Conservation (phyloP, 2,113 vertebrate species). For the Otolemur garnettii region DNA sequence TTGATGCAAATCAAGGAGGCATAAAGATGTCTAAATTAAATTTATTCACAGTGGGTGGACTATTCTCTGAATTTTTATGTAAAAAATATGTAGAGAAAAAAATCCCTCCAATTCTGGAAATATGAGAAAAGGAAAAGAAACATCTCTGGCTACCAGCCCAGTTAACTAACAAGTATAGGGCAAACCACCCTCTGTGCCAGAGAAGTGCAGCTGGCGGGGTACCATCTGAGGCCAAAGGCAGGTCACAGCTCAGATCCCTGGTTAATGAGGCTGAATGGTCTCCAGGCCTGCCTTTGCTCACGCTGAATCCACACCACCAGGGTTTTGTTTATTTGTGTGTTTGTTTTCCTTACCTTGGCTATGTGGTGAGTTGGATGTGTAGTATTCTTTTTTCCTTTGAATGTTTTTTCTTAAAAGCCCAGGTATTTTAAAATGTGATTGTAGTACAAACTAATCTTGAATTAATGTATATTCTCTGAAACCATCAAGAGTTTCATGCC, state of each 20-base stretch:
- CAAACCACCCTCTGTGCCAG: slow-evolving; percentile 63
- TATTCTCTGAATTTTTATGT: slow-evolving; percentile 85
- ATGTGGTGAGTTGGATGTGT: not conserved
- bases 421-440: slow-evolving; percentile 5
- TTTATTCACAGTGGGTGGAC: slow-evolving; percentile 87
- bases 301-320: not conserved
- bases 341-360: not conserved
- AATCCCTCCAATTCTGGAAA: slow-evolving; percentile 78
- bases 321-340: not conserved
- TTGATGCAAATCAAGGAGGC: slow-evolving; percentile 82
- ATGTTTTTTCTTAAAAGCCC: not conserved
- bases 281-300: slow-evolving; percentile 2
- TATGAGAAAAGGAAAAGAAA: slow-evolving; percentile 79
- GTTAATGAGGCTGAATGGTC: slow-evolving; percentile 68
- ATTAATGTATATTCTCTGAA: not conserved
- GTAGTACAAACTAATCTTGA: slow-evolving; percentile 14
- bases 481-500: not conserved
- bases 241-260: slow-evolving; percentile 62
- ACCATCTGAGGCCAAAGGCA: not conserved
- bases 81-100: slow-evolving; percentile 84
- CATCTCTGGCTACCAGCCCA: slow-evolving; percentile 75
- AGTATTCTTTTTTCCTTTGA: not conserved
- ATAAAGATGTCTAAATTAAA: slow-evolving; percentile 87
- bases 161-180: slow-evolving; percentile 46
- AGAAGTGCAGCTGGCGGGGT: slow-evolving; percentile 57